phyloP scores from a whole-genome alignment of 2,888 invertebrate genomes.

The Torymus tubicola region DNA sequence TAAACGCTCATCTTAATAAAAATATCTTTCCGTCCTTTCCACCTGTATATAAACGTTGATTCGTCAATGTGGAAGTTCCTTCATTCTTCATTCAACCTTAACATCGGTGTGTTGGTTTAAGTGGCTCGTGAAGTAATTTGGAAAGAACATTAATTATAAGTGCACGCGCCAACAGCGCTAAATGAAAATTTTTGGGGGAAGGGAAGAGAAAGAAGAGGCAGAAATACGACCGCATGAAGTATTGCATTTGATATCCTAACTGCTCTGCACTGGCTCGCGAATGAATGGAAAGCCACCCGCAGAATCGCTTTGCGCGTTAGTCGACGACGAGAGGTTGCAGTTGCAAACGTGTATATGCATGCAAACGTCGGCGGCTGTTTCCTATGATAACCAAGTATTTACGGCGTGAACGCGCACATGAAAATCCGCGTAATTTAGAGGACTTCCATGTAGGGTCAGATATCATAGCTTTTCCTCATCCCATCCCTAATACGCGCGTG shows the following conservation, averaged over 20 bases:
- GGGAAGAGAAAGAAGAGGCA: not conserved
- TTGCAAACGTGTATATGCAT: not conserved
- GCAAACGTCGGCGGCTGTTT: constrained; percentile 46
- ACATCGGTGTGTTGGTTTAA: not conserved
- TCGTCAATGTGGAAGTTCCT: constrained; percentile 13
- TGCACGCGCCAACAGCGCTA: not conserved
- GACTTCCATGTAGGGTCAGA: constrained; percentile 44
- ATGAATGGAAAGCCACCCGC: constrained; percentile 70
- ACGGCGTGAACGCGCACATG: constrained; percentile 63
- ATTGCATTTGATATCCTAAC: constrained; percentile 73
- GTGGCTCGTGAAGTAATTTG: constrained; percentile 36
- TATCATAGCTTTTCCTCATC: constrained; percentile 26
- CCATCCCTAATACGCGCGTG: not conserved
- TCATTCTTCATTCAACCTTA: constrained; percentile 39
- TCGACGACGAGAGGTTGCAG: not conserved
- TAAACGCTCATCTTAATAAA: constrained; percentile 11
- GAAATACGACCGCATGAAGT: constrained; percentile 64
- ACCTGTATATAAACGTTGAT: constrained; percentile 22
- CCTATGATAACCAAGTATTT: constrained; percentile 75
- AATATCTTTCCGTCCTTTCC: not conserved
- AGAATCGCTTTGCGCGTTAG: constrained; percentile 59
- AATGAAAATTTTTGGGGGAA: constrained; percentile 42
- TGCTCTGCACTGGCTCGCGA: constrained; percentile 56
- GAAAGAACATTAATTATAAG: constrained; percentile 56
- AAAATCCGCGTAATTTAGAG: constrained; percentile 72